These are phyloP conservation scores for Phyllostomus discolor DNA, from an alignment of 2,113 vertebrate species.

Conservation along the genomic window DNA sequence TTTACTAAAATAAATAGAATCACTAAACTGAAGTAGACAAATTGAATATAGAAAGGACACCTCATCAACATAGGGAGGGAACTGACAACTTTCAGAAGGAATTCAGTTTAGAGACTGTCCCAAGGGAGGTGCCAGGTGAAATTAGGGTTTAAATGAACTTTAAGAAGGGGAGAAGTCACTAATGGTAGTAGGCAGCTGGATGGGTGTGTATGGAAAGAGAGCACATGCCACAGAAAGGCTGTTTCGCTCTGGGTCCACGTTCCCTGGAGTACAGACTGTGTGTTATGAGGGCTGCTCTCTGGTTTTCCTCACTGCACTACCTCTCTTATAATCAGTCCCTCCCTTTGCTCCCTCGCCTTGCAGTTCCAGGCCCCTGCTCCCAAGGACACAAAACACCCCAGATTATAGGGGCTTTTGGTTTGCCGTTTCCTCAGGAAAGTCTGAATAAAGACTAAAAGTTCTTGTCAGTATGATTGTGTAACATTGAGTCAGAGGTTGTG, in stretches of 20 bases:
- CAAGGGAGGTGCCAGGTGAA: slow-evolving; percentile 15
- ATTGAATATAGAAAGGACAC: slow-evolving; percentile 21
- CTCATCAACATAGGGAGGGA: slow-evolving; percentile 8
- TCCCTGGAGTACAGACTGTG: neutral
- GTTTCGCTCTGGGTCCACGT: neutral
- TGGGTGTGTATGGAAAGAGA: neutral
- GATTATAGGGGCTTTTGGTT: slow-evolving; percentile 25
- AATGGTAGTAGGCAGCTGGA: neutral
- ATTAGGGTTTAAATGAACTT: slow-evolving; percentile 36
- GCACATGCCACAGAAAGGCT: neutral
- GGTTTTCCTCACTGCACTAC: neutral
- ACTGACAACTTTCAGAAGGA: slow-evolving; percentile 27
- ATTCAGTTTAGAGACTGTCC: slow-evolving; percentile 29
- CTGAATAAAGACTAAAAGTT: slow-evolving; percentile 29
- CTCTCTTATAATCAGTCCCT: neutral
- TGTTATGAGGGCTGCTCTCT: neutral
- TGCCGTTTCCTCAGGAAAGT: slow-evolving; percentile 2
- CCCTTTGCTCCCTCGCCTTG: neutral
- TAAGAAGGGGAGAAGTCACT: neutral
- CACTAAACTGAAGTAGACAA: slow-evolving; percentile 3
- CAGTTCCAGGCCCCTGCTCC: neutral
- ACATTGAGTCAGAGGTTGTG: slow-evolving; percentile 23
- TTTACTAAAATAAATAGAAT: slow-evolving; percentile 50
- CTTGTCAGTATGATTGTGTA: slow-evolving; percentile 31
- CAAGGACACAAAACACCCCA: slow-evolving; percentile 36